Evolutionary conservation across 2,113 vertebrate genomes (phyloP), one percentile per base, ranked within the genome.

Genomic region (Nasalis larvatus): DNA sequence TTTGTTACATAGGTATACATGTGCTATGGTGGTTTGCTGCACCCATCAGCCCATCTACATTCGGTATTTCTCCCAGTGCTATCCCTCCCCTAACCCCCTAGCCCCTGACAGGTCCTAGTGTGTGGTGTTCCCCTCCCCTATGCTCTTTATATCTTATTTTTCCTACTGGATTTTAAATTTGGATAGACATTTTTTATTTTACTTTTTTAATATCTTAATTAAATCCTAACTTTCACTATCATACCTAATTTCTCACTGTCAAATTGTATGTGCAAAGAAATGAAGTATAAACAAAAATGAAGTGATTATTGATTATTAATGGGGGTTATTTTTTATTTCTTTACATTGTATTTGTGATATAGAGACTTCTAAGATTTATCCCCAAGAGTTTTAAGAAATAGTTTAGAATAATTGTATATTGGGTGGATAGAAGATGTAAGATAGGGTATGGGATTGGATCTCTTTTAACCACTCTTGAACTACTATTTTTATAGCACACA

Each of bases 181-280:
- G 49, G 69, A 45, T 20, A 81, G 20, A 86, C 32, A 35, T 17
- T 54, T 45, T 37, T 45, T 49, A 45, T 25, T 78, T 91, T 97
- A 32, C 40, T 66, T 93, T 78, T 83, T 97, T 16, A 93, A 30
- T 87, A 32, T 96, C 35, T 63, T 96, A 94, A 94, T 80, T 95
- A 95, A 95, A 86, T 94, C 27, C 37, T 21, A 45, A 35, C 40
- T 85, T 92, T 89, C 12, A 82, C n/a, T n/a, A 35, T 13, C 37
- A 40, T 63, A 47, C 18, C 60, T 86, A 3, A 30, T 82, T 95
- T 91, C 37, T 84, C 35, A 78, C 47, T 90, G 17, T 88, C 52
- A 77, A 8, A 60, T 83, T 95, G 9, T 32, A 54, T 56, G 6
- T 89, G 18, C 84, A 88, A 42, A 93, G 40, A 89, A 93, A 42